These are phyloP conservation scores for Ornithoptera alexandrae DNA, from an alignment of 2,888 invertebrate species.

Conservation along the genomic window DNA sequence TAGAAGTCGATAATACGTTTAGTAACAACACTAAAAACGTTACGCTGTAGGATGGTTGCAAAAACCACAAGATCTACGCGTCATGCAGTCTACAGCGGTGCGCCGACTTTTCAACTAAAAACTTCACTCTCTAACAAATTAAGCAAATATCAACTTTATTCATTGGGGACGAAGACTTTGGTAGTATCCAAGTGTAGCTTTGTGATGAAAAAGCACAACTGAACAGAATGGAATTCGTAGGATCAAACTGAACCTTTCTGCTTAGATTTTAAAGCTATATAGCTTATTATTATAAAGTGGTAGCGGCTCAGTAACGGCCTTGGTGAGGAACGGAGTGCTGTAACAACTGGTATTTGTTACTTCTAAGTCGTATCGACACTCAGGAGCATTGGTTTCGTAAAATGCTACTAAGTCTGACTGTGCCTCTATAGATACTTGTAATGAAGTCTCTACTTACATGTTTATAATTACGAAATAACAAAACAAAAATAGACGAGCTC, in stretches of 20 bases:
- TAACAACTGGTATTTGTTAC: constrained; percentile 1
- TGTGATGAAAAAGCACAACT: constrained; percentile 30
- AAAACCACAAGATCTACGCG: constrained; percentile 68
- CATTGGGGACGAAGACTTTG: constrained; percentile 30
- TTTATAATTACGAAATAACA: background rate
- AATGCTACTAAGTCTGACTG: background rate
- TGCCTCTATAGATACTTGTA: background rate
- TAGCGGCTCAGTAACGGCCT: background rate
- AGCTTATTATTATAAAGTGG: background rate
- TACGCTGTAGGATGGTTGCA: constrained; percentile 60
- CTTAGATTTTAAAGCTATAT: constrained; percentile 1
- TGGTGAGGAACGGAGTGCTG: background rate
- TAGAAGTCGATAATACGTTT: constrained; percentile 25
- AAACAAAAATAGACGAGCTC: background rate
- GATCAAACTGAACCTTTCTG: constrained; percentile 11
- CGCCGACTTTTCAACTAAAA: constrained; percentile 54
- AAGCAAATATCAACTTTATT: constrained; percentile 43
- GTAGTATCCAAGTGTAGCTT: constrained; percentile 6
- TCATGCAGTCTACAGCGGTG: constrained; percentile 67
- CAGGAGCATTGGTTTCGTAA: background rate
- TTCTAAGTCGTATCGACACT: background rate
- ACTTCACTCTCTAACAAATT: constrained; percentile 22
- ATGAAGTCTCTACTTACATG: background rate
- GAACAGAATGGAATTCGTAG: constrained; percentile 11
- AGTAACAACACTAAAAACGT: constrained; percentile 53